A percentile compares a stretch with the other conserved stretches of the same genome.
Conservation (phyloP, 2,888 invertebrate genomes). For the Sericinus montela region DNA sequence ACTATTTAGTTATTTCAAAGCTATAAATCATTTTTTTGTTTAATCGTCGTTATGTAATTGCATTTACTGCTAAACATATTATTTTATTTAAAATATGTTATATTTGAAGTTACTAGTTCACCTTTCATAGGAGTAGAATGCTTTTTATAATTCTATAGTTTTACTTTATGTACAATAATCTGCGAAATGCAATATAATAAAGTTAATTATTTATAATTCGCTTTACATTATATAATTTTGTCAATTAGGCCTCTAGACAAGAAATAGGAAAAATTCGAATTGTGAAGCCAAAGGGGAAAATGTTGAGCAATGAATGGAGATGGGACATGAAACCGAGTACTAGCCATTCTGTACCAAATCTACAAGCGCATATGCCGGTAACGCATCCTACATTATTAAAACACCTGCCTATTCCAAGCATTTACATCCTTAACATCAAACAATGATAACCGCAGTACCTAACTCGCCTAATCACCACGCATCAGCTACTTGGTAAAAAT, state of each 20-base stretch:
- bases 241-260: constrained; percentile 22
- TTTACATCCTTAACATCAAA: constrained; percentile 46
- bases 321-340: constrained; percentile 16
- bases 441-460: constrained; percentile 51
- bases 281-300: constrained; percentile 15
- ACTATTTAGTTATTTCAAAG: not conserved
- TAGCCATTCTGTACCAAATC: constrained; percentile 53
- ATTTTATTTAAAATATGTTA: not conserved
- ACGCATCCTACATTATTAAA: constrained; percentile 57
- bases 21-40: too few relatives aligned
- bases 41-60: too few relatives aligned
- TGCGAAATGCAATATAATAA: not conserved
- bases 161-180: constrained; percentile 14
- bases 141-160: constrained; percentile 5
- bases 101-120: constrained; percentile 9
- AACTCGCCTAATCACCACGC: constrained; percentile 44
- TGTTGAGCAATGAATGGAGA: constrained; percentile 29
- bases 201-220: constrained; percentile 8
- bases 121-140: constrained; percentile 1
- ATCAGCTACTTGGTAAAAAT: constrained; percentile 57
- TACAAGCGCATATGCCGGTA: constrained; percentile 65
- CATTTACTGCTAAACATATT: not conserved
- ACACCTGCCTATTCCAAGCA: constrained; percentile 44
- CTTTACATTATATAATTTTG: constrained; percentile 6
- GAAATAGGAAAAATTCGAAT: constrained; percentile 14